Evolutionary conservation across 1,140 invertebrate genomes (phyloP).

Genomic region (Copidosoma floridanum): DNA sequence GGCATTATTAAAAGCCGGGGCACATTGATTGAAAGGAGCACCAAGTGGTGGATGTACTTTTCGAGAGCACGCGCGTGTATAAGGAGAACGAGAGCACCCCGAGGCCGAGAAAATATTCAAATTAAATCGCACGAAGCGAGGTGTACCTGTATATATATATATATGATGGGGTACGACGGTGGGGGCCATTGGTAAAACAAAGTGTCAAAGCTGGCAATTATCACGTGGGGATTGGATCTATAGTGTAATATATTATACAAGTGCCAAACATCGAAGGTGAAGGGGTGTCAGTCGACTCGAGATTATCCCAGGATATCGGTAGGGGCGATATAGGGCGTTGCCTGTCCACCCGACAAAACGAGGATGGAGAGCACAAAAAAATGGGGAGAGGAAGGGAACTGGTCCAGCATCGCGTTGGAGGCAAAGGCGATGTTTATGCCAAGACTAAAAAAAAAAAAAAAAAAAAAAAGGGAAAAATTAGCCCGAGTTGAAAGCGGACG

Average conservation of each 20-base stretch:
- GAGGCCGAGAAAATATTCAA: too few relatives aligned
- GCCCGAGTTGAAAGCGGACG: too few relatives aligned
- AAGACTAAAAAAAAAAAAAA: not conserved
- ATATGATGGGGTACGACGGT: too few relatives aligned
- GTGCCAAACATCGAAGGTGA: slow-evolving; percentile 14
- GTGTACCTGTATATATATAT: too few relatives aligned
- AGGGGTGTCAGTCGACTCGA: slow-evolving; percentile 19
- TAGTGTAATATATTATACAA: not conserved
- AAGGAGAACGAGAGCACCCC: too few relatives aligned
- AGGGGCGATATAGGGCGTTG: too few relatives aligned
- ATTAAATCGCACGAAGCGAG: too few relatives aligned
- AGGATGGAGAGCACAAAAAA: slow-evolving; percentile 26
- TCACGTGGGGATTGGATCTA: slow-evolving; percentile 3
- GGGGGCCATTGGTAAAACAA: too few relatives aligned
- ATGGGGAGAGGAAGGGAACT: slow-evolving; percentile 32
- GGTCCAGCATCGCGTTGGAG: slow-evolving; percentile 2
- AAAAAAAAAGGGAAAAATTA: not conserved
- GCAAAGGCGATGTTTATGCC: slow-evolving; percentile 36
- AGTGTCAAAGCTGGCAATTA: slow-evolving; percentile 6
- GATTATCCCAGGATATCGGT: slow-evolving; percentile 17
- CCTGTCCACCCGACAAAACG: slow-evolving; percentile 7
- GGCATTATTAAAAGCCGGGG: too few relatives aligned
- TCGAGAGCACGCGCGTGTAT: too few relatives aligned
- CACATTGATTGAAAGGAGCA: too few relatives aligned
- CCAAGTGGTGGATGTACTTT: too few relatives aligned